Conservation (phyloP, 2,888 invertebrate genomes). For the Oxystoma pomonae region DNA sequence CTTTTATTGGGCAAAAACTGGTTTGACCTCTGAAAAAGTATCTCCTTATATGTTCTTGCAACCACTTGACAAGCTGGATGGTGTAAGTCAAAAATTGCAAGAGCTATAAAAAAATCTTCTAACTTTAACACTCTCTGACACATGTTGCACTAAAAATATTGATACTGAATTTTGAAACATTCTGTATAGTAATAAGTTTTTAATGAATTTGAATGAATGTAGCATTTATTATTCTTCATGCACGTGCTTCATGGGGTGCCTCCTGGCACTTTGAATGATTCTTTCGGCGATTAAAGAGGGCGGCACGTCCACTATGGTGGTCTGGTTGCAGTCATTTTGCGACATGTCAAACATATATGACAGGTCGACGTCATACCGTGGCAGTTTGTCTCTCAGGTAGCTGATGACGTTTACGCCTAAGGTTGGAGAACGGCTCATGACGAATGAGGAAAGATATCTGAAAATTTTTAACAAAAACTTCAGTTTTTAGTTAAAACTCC, state of each 20-base stretch:
- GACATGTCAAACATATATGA: conserved; percentile 80
- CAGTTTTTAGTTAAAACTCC: too few relatives aligned
- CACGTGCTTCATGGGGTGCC: conserved; percentile 50
- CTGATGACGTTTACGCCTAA: conserved; percentile 67
- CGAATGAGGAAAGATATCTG: conserved; percentile 76
- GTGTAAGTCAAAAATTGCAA: too few relatives aligned
- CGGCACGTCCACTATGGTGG: conserved; percentile 39
- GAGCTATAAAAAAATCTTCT: too few relatives aligned
- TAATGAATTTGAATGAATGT: not conserved
- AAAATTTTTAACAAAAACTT: too few relatives aligned
- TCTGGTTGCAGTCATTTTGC: conserved; percentile 62
- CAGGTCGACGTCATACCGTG: conserved; percentile 79
- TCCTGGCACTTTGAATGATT: conserved; percentile 35
- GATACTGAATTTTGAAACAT: too few relatives aligned
- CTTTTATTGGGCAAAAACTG: too few relatives aligned
- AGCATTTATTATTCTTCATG: conserved; percentile 30
- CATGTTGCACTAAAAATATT: too few relatives aligned
- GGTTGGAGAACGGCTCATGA: conserved; percentile 62
- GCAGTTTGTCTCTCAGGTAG: conserved; percentile 72
- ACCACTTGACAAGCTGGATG: too few relatives aligned
- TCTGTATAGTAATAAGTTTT: too few relatives aligned
- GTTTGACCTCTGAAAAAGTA: too few relatives aligned
- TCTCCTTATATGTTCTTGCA: too few relatives aligned
- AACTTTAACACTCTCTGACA: too few relatives aligned
- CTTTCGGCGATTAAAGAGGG: conserved; percentile 37